Evolutionary conservation across 2,113 vertebrate species (phyloP), one percentile per base, ranked within the genome.

Genomic region (Furnarius figulus): DNA sequence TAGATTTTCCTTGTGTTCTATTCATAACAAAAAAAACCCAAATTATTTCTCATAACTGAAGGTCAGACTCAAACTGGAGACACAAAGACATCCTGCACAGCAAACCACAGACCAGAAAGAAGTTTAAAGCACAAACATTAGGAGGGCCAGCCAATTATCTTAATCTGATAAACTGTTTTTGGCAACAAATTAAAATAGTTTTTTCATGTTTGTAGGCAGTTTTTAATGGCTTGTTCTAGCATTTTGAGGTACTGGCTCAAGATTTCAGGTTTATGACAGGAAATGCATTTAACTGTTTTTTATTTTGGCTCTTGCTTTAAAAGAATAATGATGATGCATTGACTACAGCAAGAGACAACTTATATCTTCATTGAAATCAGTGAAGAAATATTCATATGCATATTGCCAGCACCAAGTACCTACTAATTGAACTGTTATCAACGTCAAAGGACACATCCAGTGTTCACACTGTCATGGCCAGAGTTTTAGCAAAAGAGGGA

Each of bases 161-260:
- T 78, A 19, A 92, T 90, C 88, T 92, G 83, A 94, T 92, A 84
- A 93, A 85, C 56, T 44, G 21, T 0, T 65, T 81, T 87, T 90
- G 88, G 88, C 62, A 90, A 50, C 18, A 78, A 83, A 83, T 80
- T 73, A n/a, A 81, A 92, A 72, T 80, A 95, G 61, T 90, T 84
- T 42, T 84, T 92, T 90, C 76, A 16, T 92, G 55, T 88, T 86
- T 78, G 61, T 35, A 59, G 55, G 23, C 39, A 93, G 37, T 42
- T 90, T 91, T 92, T 85, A 75, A 90, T 65, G 56, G 49, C 33
- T 78, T 86, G 23, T 39, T 92, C 73, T 86, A 86, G 40, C 25
- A 40, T 87, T 96, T 90, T 72, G 78, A 96, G 80, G 58, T 61
- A 47, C 49, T 77, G 42, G 49, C 39, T 75, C 37, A 40, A 67